Evolutionary conservation across 2,888 invertebrate species (phyloP).

Genomic region (Nomada fabriciana): DNA sequence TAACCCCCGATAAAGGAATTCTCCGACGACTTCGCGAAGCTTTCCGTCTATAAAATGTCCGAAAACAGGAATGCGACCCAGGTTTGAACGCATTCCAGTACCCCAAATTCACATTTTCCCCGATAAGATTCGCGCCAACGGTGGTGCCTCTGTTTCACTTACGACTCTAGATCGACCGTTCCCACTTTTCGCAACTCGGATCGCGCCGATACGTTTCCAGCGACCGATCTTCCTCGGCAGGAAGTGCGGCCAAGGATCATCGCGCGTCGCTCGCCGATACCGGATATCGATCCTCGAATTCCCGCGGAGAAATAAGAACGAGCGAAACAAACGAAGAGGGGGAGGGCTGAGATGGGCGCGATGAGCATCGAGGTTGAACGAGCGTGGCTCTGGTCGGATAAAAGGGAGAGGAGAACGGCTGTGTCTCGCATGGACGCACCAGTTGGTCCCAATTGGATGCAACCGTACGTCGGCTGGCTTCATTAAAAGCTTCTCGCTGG

Average conservation of each 20-base stretch:
- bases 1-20: too few relatives aligned
- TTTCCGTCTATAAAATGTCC: too few relatives aligned
- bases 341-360: neutral
- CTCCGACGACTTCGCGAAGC: too few relatives aligned
- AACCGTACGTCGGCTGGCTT: constrained; percentile 46
- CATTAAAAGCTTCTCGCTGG: constrained; percentile 55
- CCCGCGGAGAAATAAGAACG: constrained; percentile 12
- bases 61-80: neutral
- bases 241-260: neutral
- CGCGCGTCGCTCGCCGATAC: constrained; percentile 7
- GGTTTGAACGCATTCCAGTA: neutral
- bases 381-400: neutral
- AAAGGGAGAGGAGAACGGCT: constrained; percentile 16
- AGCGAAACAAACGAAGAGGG: neutral
- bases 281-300: constrained; percentile 38
- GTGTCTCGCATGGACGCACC: constrained; percentile 47
- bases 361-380: neutral
- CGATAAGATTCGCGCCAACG: neutral
- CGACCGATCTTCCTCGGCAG: neutral
- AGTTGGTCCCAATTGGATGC: constrained; percentile 57
- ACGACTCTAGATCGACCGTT: too few relatives aligned
- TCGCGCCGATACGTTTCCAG: neutral
- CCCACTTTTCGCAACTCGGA: neutral
- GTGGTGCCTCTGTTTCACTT: neutral
- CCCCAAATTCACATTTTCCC: neutral